Conservation (phyloP, 2,113 vertebrate genomes). For the Megalops atlanticus region DNA sequence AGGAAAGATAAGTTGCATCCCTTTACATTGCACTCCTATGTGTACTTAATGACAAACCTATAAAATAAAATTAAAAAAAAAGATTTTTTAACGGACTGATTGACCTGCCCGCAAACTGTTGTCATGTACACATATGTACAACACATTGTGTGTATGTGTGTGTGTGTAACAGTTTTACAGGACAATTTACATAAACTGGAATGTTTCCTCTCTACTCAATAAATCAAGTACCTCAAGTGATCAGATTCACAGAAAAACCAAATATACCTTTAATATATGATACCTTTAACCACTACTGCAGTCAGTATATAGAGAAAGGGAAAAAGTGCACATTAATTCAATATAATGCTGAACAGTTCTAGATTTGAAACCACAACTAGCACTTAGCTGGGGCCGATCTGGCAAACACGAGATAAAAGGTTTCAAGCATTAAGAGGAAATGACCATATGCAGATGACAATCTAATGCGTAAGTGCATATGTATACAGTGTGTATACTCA, state of each 20-base stretch:
- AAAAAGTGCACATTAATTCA: conserved; percentile 83
- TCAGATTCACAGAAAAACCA: conserved; percentile 84
- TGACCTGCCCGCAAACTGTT: background rate
- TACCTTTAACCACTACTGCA: conserved; percentile 83
- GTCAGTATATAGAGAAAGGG: conserved; percentile 72
- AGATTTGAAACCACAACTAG: conserved; percentile 85
- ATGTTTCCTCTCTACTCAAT: conserved; percentile 81
- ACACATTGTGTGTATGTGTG: background rate
- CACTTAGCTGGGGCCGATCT: conserved; percentile 84
- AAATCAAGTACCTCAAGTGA: conserved; percentile 78
- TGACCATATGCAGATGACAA: conserved; percentile 77
- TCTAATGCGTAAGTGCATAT: conserved; percentile 84
- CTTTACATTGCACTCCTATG: background rate
- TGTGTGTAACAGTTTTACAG: conserved; percentile 45
- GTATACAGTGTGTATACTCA: conserved; percentile 38
- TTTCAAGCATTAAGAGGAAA: conserved; percentile 84
- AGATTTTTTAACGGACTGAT: background rate
- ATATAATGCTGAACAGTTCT: conserved; percentile 87
- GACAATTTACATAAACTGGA: conserved; percentile 81
- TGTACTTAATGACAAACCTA: background rate
- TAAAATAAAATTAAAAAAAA: no score
- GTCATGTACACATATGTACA: background rate
- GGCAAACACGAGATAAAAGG: conserved; percentile 81
- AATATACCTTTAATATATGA: conserved; percentile 87
- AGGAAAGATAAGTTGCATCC: background rate